Base-by-base conservation (phyloP, 2,113 vertebrate species). In the Galemys pyrenaicus region DNA sequence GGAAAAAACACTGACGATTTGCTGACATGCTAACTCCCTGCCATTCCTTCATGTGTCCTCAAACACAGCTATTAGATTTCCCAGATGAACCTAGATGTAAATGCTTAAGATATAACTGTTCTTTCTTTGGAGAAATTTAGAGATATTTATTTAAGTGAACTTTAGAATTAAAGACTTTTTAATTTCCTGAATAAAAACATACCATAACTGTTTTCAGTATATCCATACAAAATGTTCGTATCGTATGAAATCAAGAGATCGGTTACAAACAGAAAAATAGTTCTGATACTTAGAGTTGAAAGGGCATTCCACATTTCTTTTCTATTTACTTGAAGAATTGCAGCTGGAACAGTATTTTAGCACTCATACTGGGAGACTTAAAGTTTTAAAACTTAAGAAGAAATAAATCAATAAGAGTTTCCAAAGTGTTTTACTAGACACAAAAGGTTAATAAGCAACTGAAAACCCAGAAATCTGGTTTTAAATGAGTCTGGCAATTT, bases 401-500 rank as follows among this genome's bases (percentile, higher is more conserved):
- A 93, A 54, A 3, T 73, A 46, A 93, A 86, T 58, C 28, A 89
- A 3, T 86, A 56, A 30, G 9, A 58, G 60, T 54, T 2, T 17
- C 17, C 49, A 51, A 51, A 64, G 39, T 44, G 83, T 44, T 95
- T 84, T 67, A 94, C 77, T 64, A 86, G 24, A 54, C 20, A 56
- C 70, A 91, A 68, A 91, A 65, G 9, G 32, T 46, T 82, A 91
- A 56, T 26, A 64, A 86, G 41, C 39, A 44, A 60, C 46, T 80
- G 10, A 22, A 85, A 67, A 81, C 30, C 17, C 13, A 49, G 3
- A 13, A 67, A 51, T 9, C 5, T 74, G 35, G 12, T 46, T 84
- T 90, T 71, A 83, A 77, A 87, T 32, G 20, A 95, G 51, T 83
- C 16, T 39, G 62, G 9, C 7, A 80, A 83, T 89, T 92, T 88